Percentiles rank a stretch among this genome's conserved stretches.
These are phyloP conservation scores for Dioctria rufipes DNA, from an alignment of 2,888 invertebrate genomes.

Conservation along the genomic window DNA sequence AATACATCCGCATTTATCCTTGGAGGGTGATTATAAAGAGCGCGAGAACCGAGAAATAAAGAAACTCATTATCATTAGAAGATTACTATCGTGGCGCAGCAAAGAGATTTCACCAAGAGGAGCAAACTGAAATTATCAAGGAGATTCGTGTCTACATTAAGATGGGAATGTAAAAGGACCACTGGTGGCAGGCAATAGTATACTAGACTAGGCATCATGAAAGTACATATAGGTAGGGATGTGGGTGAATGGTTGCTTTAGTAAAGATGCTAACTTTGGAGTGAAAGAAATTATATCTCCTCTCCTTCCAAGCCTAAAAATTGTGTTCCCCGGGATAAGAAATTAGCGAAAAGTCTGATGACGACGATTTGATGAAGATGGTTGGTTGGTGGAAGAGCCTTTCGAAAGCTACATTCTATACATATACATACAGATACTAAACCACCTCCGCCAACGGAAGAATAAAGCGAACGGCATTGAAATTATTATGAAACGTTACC, in stretches of 20 bases:
- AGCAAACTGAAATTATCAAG: not conserved
- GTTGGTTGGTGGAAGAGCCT: no score
- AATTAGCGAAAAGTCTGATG: constrained; percentile 18
- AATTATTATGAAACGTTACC: constrained; percentile 5
- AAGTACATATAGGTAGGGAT: not conserved
- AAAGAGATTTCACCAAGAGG: not conserved
- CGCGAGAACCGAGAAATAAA: constrained; percentile 27
- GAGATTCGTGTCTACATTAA: not conserved
- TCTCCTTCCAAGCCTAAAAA: not conserved
- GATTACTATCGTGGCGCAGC: constrained; percentile 35
- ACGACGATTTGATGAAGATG: not conserved
- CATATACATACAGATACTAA: not conserved
- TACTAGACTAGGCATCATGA: no score
- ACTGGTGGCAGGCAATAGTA: no score
- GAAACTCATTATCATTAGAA: constrained; percentile 48
- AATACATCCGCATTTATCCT: constrained; percentile 37
- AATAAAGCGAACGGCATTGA: not conserved
- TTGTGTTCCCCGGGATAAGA: constrained; percentile 5
- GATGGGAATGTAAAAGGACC: no score
- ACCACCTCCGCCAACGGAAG: not conserved
- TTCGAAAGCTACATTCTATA: no score
- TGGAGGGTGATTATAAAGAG: constrained; percentile 18
- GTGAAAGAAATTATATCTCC: not conserved
- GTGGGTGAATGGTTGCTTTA: not conserved
- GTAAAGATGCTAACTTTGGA: not conserved